Base-by-base conservation (phyloP, 2,113 vertebrate genomes). In the Pungitius pungitius region DNA sequence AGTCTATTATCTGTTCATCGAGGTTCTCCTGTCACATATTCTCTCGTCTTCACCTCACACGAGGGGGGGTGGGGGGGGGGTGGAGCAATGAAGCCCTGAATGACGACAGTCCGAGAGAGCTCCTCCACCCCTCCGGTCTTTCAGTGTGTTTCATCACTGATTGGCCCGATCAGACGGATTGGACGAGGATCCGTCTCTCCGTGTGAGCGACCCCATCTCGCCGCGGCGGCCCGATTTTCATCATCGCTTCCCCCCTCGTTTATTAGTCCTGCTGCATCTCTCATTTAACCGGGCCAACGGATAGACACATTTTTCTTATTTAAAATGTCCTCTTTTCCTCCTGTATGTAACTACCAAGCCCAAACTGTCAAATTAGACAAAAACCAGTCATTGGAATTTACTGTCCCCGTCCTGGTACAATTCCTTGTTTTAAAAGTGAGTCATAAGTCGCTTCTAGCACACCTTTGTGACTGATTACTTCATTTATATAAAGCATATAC, bases 111-210 rank as follows among this genome's bases (percentile, higher is more conserved):
- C 68, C 39, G 42, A 51, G 78, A 74, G 71, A n/a, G 45, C 61
- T 63, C 68, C 43, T 47, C 43, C 42, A 30, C 77, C 84, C 20
- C 49, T 84, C 54, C 69, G n/a, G 60, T 85, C 83, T 86, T 87
- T 83, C 79, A 75, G 78, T 73, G 40, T 60, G 77, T 84, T 88
- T 90, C 88, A 85, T 92, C 86, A 87, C 76, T 85, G 89, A 90
- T 90, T 86, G 79, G 49, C 7, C 58, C 76, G n/a, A 82, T 89
- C 77, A 83, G 80, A 69, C 56, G 69, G 73, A 82, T 39, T 81
- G 75, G 78, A 87, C 73, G 83, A 83, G 83, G 80, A 78, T 78
- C 27, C 30, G 26, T 65, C 61, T 51, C 74, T 73, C 76, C 11
- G 3, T 65, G 74, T 78, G 80, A 69, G 78, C 43, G 15, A 75